Evolutionary conservation across 2,113 vertebrate genomes (phyloP).

Genomic region (Scopus umbretta): DNA sequence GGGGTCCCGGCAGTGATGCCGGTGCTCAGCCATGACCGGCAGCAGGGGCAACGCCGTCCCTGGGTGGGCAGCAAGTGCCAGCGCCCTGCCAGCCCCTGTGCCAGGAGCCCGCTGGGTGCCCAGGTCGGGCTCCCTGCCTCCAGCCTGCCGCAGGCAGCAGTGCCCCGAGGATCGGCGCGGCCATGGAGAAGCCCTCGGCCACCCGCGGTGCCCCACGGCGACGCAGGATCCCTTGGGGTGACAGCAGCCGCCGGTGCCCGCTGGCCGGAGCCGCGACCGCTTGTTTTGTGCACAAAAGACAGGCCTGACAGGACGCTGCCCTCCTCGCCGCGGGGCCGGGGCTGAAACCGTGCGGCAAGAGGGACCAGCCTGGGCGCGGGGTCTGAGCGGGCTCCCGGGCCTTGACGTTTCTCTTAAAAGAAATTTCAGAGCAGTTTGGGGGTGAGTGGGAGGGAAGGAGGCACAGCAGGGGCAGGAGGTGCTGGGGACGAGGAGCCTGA

Average conservation of each 20-base stretch:
- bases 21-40: not conserved
- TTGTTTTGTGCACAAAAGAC: not conserved
- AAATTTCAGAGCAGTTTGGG: not conserved
- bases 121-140: not conserved
- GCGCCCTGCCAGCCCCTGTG: not conserved
- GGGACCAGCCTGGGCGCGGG: not conserved
- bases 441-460: not conserved
- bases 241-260: not conserved
- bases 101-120: not conserved
- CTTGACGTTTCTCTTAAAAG: not conserved
- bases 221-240: not conserved
- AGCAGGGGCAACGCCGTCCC: not conserved
- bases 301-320: not conserved
- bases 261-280: not conserved
- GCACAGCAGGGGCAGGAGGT: not conserved
- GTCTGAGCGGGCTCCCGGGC: too few species aligned
- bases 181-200: not conserved
- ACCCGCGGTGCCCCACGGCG: rapidly evolving
- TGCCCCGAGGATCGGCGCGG: not conserved
- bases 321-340: not conserved
- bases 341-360: not conserved
- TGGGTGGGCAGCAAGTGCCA: not conserved
- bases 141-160: not conserved
- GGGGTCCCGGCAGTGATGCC: not conserved
- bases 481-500: not conserved